Evolutionary conservation across 2,888 invertebrate species (phyloP).

Genomic region (Sarcophaga caerulescens): DNA sequence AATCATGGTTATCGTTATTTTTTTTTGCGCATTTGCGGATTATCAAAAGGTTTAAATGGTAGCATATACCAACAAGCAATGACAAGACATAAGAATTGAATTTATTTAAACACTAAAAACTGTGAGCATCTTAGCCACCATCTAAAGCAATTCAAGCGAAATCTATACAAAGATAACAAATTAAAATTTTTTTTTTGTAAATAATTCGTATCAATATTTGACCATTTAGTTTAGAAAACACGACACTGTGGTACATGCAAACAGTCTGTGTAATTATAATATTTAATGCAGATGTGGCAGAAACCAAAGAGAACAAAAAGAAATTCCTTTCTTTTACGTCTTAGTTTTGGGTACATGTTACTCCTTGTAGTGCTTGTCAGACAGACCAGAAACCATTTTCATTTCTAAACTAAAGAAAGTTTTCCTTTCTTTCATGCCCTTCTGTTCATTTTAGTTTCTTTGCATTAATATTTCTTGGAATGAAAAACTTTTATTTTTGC

Average conservation of each 20-base stretch:
- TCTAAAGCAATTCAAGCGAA: too few species aligned
- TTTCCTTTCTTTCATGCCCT: background rate
- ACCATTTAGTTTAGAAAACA: slow-evolving; percentile 50
- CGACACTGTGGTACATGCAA: slow-evolving; percentile 53
- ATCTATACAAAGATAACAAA: background rate
- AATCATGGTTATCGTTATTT: slow-evolving; percentile 35
- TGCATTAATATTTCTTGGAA: slow-evolving; percentile 37
- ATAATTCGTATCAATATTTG: slow-evolving; percentile 63
- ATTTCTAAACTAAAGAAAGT: background rate
- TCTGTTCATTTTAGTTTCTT: background rate
- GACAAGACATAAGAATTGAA: slow-evolving; percentile 46
- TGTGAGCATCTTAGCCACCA: too few species aligned
- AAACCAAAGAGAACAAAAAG: slow-evolving; percentile 31
- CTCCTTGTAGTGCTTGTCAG: slow-evolving; percentile 27
- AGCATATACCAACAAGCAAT: background rate
- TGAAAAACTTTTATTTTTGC: slow-evolving; percentile 57
- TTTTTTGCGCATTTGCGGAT: slow-evolving; percentile 49
- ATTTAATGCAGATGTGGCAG: slow-evolving; percentile 71
- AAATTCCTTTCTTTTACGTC: slow-evolving; percentile 45
- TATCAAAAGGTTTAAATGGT: slow-evolving; percentile 46
- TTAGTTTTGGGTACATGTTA: background rate
- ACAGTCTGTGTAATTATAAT: slow-evolving; percentile 71
- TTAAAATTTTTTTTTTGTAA: slow-evolving; percentile 28
- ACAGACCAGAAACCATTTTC: slow-evolving; percentile 40
- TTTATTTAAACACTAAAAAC: background rate